Evolutionary conservation across 2,797 vertebrate species (phyloP), one percentile per base, ranked within the genome.

Genomic region (Fistularia commersonii): DNA sequence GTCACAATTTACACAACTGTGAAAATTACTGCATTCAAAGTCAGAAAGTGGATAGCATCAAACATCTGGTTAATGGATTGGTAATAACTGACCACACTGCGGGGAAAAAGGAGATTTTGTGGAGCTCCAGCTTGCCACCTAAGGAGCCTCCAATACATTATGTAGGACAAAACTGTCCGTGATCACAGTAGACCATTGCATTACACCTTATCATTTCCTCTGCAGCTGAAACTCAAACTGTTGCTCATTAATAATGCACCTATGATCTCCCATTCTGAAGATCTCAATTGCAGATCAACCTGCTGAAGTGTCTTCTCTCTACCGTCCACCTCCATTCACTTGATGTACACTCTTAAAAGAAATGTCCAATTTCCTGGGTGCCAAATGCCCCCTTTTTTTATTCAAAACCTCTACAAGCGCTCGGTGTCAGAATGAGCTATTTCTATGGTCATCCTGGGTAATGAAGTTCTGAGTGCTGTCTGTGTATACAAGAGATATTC

Each of bases 191-290:
- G 80, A 79, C 81, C 82, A 79, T 79, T 84, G 83, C 87, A 86
- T 87, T 86, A 88, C 87, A 87, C 81, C 87, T 87, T 88, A 89
- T 89, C 82, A 84, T 88, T 90, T 89, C 89, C 87, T 88, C 84
- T 84, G 67, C 64, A 79, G 73, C 81, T 85, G 87, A 87, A 89
- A 90, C 80, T 75, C 65, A 82, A 83, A 87, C 88, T 85, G 66
- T 71, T 41, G 67, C 83, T 85, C 82, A 89, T 90, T 79, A 90
- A 90, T 91, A 89, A 91, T 90, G 83, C 56, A 89, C 64, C 64
- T 57, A 44, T 77, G 82, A 87, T 86, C 83, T 83, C 76, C 79
- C 80, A 76, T 79, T 84, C 83, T 80, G 80, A 85, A 81, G 74
- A 86, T 83, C 80, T 84, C 83, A 57, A 68, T 83, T 76, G 81